Percentiles rank a stretch among this genome's conserved stretches.
These are phyloP conservation scores for Threskiornis aethiopicus DNA, from an alignment of 2,797 vertebrate species.

Conservation along the genomic window DNA sequence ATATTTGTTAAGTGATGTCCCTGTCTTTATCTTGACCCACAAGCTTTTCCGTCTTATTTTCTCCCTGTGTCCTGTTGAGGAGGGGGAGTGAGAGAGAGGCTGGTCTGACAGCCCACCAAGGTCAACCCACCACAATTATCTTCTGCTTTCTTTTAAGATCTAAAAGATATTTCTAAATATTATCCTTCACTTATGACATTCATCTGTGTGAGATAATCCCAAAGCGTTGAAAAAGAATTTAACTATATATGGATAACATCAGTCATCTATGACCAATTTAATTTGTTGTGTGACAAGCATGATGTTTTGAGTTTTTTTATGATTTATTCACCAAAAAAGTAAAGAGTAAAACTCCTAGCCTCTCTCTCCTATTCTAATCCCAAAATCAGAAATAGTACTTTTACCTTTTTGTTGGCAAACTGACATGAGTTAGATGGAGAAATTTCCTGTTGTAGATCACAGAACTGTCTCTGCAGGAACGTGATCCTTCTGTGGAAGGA, in stretches of 20 bases:
- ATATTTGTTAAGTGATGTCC: not conserved
- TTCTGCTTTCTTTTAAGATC: not conserved
- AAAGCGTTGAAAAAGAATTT: not conserved
- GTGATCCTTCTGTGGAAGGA: not conserved
- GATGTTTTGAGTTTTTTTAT: not conserved
- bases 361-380: not conserved
- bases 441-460: not conserved
- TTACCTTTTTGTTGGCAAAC: not conserved
- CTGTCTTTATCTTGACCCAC: not conserved
- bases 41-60: not conserved
- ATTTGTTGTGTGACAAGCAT: not conserved
- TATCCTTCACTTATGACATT: not conserved
- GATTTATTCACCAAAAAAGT: not conserved
- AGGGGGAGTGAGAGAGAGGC: not conserved
- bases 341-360: accelerated
- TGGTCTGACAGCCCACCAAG: not conserved
- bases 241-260: not conserved
- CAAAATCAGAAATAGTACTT: not conserved
- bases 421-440: not conserved
- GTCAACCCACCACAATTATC: not conserved
- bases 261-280: not conserved
- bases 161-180: not conserved
- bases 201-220: not conserved
- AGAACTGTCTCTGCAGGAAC: not conserved
- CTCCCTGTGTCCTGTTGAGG: not conserved